Base-by-base conservation (phyloP, 2,888 invertebrate genomes). In the Phaedon cochleariae region DNA sequence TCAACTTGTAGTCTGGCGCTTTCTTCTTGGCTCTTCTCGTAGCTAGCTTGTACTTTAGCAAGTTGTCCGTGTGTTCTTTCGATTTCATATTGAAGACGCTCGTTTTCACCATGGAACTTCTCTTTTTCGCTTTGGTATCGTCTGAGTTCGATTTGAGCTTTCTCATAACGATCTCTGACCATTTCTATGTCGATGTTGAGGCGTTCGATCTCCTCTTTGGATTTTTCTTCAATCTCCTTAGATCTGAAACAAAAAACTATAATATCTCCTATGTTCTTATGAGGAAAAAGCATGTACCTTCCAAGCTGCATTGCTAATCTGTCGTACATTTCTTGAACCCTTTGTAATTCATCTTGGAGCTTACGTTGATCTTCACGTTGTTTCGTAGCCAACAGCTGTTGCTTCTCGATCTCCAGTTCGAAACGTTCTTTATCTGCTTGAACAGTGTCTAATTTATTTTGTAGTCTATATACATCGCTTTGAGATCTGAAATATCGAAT, bases 151-250 rank as follows among this genome's bases (percentile, higher is more conserved):
- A 92, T 90, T 82, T 95, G 94, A 12, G 92, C 87, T 82, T 96
- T 96, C 77, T 96, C 96, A 79, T 94, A 94, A 57, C 95, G 88
- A 75, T 96, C 96, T 52, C 95, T 88, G 69, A 94, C 89, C 88
- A 96, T 92, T 81, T 95, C 95, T 22, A 94, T 86, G 76, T 96
- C 96, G 59, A 93, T 89, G 73, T 89, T 85, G 73, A 92, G 81
- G 73, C 92, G 87, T 76, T 93, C 93, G 79, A 93, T 86, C 74
- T 93, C 93, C 79, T 93, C 93, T 77, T 95, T 94, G 26, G 93
- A 91, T 81, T 96, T 96, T 74, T 96, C 96, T 85, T 96, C 96
- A 75, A 91, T 89, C 83, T 96, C 96, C 82, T 95, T 95, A 59
- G 93, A 91, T 73, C 96, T 89, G 63, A 21, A 59, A 48, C 0